Conservation (phyloP, 2,797 vertebrate genomes). For the Sternarchorhynchus goeldii region DNA sequence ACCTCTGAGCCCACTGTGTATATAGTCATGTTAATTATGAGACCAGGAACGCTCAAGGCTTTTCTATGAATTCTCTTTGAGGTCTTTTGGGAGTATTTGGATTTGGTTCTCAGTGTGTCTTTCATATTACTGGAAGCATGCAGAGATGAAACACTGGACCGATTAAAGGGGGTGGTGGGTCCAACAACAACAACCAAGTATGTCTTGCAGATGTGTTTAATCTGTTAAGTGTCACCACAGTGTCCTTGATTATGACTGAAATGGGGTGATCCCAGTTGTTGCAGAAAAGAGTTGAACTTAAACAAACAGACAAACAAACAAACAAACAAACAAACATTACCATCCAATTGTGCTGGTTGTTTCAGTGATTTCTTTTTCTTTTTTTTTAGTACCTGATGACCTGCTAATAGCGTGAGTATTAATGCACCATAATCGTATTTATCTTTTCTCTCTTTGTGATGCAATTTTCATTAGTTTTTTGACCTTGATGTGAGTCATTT, state of each 20-base stretch:
- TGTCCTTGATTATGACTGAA: too few species aligned
- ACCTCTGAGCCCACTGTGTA: neutral
- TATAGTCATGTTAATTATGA: neutral
- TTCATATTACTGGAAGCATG: neutral
- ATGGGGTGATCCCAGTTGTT: too few species aligned
- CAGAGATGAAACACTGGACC: neutral
- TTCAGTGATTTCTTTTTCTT: conserved; percentile 42
- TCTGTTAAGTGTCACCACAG: too few species aligned
- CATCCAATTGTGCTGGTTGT: neutral
- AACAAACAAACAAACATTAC: too few species aligned
- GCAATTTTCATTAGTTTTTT: neutral
- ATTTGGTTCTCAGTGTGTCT: neutral
- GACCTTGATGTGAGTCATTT: neutral
- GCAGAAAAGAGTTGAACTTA: too few species aligned
- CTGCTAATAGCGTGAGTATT: conserved; percentile 89
- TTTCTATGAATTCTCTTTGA: neutral
- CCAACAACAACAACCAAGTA: too few species aligned
- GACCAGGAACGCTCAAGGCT: neutral
- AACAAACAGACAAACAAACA: too few species aligned
- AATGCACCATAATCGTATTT: neutral
- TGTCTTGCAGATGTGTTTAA: too few species aligned
- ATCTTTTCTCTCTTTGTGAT: neutral
- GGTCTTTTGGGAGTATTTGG: neutral
- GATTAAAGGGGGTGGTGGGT: too few species aligned
- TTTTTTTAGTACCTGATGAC: conserved; percentile 87